phyloP scores from a whole-genome alignment of 1,140 invertebrate species.

The Nomia melanderi region DNA sequence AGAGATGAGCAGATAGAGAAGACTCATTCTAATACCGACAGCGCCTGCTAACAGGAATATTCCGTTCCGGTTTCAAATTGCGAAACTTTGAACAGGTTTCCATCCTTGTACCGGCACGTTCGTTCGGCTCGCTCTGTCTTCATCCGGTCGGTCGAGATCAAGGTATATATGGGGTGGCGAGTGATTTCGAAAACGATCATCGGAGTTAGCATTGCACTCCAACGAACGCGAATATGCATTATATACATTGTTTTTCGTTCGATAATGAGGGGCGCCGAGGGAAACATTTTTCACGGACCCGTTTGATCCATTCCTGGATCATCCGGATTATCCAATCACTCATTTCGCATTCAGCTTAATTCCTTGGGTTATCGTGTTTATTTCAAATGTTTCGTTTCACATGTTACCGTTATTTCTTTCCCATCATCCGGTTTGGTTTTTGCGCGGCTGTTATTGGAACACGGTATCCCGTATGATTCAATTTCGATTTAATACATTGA shows the following conservation, averaged over 20 bases:
- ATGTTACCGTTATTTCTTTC: no score
- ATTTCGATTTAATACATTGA: no score
- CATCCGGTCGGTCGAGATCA: slow-evolving; percentile 12
- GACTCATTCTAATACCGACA: slow-evolving; percentile 51
- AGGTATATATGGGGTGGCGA: slow-evolving; percentile 29
- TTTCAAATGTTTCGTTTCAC: no score
- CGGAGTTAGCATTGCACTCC: slow-evolving; percentile 46
- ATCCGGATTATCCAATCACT: slow-evolving; percentile 31
- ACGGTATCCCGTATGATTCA: no score
- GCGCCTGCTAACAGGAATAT: slow-evolving; percentile 54
- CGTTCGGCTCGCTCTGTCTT: slow-evolving; percentile 20
- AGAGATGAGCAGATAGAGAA: slow-evolving; percentile 18
- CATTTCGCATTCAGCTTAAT: neutral
- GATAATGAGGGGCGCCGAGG: neutral
- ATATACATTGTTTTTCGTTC: slow-evolving; percentile 8
- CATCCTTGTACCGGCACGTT: neutral
- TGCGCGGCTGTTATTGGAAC: no score
- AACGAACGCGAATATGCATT: slow-evolving; percentile 12
- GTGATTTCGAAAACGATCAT: slow-evolving; percentile 53
- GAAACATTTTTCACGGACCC: neutral
- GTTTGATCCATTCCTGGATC: neutral
- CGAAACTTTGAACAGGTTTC: slow-evolving; percentile 55
- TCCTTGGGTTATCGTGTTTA: no score
- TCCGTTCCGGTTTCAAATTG: slow-evolving; percentile 56
- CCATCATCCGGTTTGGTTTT: no score